Conservation (phyloP, 1,140 invertebrate genomes). For the Orius insidiosus region DNA sequence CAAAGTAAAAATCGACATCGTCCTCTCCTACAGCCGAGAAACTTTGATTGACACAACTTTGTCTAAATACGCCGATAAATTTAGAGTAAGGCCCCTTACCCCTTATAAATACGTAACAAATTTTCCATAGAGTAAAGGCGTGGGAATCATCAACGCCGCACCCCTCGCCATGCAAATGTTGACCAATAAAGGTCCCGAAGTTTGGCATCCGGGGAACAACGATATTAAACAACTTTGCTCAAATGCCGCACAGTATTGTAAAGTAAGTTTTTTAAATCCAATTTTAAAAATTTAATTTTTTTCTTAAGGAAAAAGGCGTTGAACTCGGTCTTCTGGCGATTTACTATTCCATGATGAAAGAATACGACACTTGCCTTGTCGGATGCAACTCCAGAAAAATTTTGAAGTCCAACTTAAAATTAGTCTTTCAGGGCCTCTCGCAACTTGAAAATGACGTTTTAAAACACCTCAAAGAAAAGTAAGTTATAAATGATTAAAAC, state of each 20-base stretch:
- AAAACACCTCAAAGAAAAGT: constrained; percentile 41
- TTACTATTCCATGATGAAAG: constrained; percentile 39
- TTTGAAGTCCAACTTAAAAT: constrained; percentile 40
- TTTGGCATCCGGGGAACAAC: constrained; percentile 66
- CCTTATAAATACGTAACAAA: not conserved
- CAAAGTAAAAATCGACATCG: constrained; percentile 43
- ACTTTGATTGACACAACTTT: constrained; percentile 65
- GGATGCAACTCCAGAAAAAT: constrained; percentile 46
- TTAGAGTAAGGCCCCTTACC: constrained; percentile 36
- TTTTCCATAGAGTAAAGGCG: constrained; percentile 35
- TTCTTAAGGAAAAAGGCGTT: constrained; percentile 35
- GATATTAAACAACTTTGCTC: constrained; percentile 44
- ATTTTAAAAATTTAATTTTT: constrained; percentile 8
- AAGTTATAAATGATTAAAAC: constrained; percentile 23
- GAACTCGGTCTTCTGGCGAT: constrained; percentile 54
- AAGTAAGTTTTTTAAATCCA: constrained; percentile 28
- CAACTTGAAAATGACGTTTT: constrained; percentile 40
- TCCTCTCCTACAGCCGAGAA: constrained; percentile 63
- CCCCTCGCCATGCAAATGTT: constrained; percentile 65
- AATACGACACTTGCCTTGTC: constrained; percentile 42
- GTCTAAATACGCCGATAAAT: constrained; percentile 51
- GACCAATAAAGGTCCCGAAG: constrained; percentile 50
- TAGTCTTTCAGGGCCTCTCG: constrained; percentile 37
- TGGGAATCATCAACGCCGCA: constrained; percentile 72
- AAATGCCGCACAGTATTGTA: constrained; percentile 41